phyloP scores from a whole-genome alignment of 1,140 invertebrate species.

The Anastrepha ludens region DNA sequence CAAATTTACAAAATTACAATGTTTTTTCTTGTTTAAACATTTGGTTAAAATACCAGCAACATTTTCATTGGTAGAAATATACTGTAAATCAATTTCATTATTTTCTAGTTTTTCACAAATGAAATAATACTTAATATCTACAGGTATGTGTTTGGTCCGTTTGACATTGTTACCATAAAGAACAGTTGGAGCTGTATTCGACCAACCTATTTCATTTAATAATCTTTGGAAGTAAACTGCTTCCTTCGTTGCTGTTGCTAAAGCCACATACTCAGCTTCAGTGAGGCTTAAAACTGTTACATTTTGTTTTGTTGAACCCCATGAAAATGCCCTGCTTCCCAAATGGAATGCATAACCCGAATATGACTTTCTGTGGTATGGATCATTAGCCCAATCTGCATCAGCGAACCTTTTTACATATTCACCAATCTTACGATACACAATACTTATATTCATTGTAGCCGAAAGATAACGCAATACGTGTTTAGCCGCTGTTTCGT shows the following conservation, averaged over 20 bases:
- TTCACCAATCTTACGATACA: neutral
- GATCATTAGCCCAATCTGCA: neutral
- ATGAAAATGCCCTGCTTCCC: no score
- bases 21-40: neutral
- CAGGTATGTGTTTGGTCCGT: constrained; percentile 14
- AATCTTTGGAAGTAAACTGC: constrained; percentile 16
- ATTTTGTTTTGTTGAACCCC: no score
- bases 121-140: constrained; percentile 34
- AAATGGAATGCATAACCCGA: no score
- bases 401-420: neutral
- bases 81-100: constrained; percentile 29
- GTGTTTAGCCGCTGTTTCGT: neutral
- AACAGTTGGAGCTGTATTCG: neutral
- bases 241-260: constrained; percentile 29
- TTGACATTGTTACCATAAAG: neutral
- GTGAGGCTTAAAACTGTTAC: neutral
- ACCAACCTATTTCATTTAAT: constrained; percentile 19
- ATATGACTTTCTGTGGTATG: no score
- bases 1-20: neutral
- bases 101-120: neutral
- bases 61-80: neutral
- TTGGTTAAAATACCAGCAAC: neutral
- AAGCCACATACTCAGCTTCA: constrained; percentile 42
- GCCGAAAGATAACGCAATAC: neutral
- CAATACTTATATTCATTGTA: neutral